Conservation (phyloP, 2,888 invertebrate genomes). For the Eupithecia exiguata region DNA sequence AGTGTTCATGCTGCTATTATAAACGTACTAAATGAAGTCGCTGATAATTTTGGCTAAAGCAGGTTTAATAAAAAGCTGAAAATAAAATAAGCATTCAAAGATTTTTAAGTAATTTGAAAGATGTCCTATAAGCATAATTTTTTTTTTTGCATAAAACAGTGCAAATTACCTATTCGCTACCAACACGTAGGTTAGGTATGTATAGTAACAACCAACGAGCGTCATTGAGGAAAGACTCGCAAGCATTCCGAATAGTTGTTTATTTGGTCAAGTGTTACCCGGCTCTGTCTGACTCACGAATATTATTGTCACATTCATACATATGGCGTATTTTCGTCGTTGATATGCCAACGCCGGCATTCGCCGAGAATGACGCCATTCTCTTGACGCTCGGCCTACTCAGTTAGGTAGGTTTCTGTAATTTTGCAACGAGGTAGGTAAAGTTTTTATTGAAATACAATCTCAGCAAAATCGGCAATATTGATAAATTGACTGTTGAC, state of each 20-base stretch:
- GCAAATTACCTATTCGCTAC: slow-evolving; percentile 23
- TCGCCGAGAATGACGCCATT: slow-evolving; percentile 78
- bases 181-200: slow-evolving; percentile 19
- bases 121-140: not conserved
- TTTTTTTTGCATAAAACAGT: not conserved
- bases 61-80: not conserved
- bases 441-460: not conserved
- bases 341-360: slow-evolving; percentile 71
- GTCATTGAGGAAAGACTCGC: slow-evolving; percentile 67
- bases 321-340: slow-evolving; percentile 72
- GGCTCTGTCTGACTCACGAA: slow-evolving; percentile 72
- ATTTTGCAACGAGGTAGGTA: slow-evolving; percentile 8
- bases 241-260: slow-evolving; percentile 68
- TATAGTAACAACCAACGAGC: slow-evolving; percentile 38
- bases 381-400: slow-evolving; percentile 61
- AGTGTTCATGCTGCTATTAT: slow-evolving; percentile 19
- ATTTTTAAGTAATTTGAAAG: not conserved
- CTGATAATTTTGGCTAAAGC: not conserved
- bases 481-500: not conserved
- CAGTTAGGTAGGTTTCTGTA: slow-evolving; percentile 18
- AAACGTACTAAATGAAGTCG: not conserved
- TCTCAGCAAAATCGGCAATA: not conserved
- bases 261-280: slow-evolving; percentile 78
- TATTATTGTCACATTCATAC: slow-evolving; percentile 78
- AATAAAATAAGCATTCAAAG: not conserved